These are phyloP conservation scores for Catharus ustulatus DNA, from an alignment of 2,797 vertebrate species.

Conservation along the genomic window DNA sequence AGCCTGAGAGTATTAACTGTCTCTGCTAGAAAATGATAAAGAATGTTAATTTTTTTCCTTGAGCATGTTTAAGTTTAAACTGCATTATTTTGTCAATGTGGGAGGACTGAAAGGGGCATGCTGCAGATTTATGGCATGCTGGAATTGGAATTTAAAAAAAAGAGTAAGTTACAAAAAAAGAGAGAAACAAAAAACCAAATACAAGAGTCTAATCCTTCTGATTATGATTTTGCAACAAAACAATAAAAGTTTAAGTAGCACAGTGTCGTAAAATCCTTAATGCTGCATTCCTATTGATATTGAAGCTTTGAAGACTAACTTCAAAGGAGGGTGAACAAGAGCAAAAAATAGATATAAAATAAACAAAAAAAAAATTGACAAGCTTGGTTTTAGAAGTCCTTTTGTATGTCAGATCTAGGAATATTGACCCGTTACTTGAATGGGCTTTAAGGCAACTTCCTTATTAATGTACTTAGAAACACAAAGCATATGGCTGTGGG, in stretches of 20 bases:
- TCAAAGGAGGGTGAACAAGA: slow-evolving; percentile 65
- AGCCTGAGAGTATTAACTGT: slow-evolving; percentile 79
- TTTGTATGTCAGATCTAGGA: slow-evolving; percentile 38
- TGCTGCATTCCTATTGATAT: slow-evolving; percentile 71
- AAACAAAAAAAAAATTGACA: slow-evolving; percentile 47
- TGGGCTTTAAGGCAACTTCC: slow-evolving; percentile 37
- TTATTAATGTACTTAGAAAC: slow-evolving; percentile 54
- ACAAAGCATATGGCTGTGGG: slow-evolving; percentile 49
- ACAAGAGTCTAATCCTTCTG: slow-evolving; percentile 70
- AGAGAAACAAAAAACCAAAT: slow-evolving; percentile 59
- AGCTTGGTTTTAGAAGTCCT: slow-evolving; percentile 54
- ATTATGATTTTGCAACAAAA: slow-evolving; percentile 73
- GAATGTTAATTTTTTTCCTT: slow-evolving; percentile 80
- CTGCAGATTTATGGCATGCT: slow-evolving; percentile 72
- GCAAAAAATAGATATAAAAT: slow-evolving; percentile 72
- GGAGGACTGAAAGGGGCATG: slow-evolving; percentile 60
- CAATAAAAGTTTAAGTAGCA: slow-evolving; percentile 77
- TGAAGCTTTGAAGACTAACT: slow-evolving; percentile 72
- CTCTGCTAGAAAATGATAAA: slow-evolving; percentile 82
- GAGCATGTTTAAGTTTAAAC: slow-evolving; percentile 75
- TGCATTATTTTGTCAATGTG: slow-evolving; percentile 73
- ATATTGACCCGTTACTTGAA: slow-evolving; percentile 46
- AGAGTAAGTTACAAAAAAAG: not conserved
- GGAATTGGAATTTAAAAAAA: slow-evolving; percentile 60
- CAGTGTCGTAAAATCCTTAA: slow-evolving; percentile 74